These are phyloP conservation scores for Castor canadensis DNA, from an alignment of 2,113 vertebrate genomes.

Conservation along the genomic window DNA sequence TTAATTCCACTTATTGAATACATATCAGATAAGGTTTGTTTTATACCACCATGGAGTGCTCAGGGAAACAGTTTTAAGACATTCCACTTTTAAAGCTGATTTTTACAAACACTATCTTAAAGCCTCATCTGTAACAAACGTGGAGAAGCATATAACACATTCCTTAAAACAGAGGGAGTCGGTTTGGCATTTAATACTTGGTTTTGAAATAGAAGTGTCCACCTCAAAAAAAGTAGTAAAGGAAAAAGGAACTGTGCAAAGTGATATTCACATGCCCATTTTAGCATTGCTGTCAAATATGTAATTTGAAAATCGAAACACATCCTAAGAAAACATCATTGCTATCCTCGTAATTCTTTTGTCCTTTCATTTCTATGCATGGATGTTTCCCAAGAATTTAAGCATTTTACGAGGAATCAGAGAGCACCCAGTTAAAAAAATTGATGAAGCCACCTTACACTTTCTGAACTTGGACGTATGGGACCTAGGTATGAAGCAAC, in stretches of 20 bases:
- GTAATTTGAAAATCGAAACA: background rate
- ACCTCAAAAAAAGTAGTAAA: background rate
- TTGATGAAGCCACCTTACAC: rapidly evolving
- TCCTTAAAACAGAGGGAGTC: conserved; percentile 53
- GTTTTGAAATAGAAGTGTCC: conserved; percentile 34
- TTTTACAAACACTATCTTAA: conserved; percentile 65
- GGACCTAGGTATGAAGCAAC: rapidly evolving
- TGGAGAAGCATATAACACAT: conserved; percentile 37
- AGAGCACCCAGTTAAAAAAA: background rate
- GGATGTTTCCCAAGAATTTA: background rate
- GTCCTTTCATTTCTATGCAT: background rate
- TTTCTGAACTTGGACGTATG: too few species aligned
- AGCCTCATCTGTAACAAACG: background rate
- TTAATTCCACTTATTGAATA: conserved; percentile 68
- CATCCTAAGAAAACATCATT: background rate
- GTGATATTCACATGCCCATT: background rate
- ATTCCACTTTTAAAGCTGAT: conserved; percentile 65
- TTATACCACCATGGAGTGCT: conserved; percentile 43
- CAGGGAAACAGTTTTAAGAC: conserved; percentile 71
- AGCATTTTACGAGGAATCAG: background rate
- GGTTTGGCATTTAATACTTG: conserved; percentile 65
- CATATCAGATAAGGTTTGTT: conserved; percentile 53
- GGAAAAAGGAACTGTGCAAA: background rate
- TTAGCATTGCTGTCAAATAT: background rate
- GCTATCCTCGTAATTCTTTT: background rate